Evolutionary conservation across 2,888 invertebrate species (phyloP), one percentile per base, ranked within the genome.

Genomic region (Hypena proboscidalis): DNA sequence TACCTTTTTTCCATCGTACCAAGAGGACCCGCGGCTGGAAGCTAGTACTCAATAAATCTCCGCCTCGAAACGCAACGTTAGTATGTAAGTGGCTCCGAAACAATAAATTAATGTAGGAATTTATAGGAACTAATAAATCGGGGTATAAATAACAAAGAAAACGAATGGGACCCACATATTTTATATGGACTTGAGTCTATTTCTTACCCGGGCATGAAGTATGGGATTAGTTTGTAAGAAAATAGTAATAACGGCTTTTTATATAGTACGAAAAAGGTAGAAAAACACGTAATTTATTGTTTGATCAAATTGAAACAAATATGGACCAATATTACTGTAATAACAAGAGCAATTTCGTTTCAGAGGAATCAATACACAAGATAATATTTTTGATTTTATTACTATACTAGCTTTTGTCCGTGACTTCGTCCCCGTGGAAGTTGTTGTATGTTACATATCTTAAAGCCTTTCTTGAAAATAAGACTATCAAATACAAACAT

Each of bases 91-190:
- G 13, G 5, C 19, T 38, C n/a, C 29, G 29, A 22, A 32, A 21
- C 41, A 21, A 44, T 41, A 48, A 33, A 40, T 48, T 38, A 38
- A 8, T 40, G 27, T 21, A 4, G 21, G 15, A 39, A 38, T 39
- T 42, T 36, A 20, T 37, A 38, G 32, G 32, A 57, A 46, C 38
- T 19, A 39, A 62, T 54, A 50, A 45, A 63, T 48, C 38, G 30
- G 20, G 45, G 36, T 39, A 60, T 60, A 60, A 60, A 60, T 58
- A 55, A 60, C 48, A 41, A 41, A 49, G 47, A 34, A 55, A 55
- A 55, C 43, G 41, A 63, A 55, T 63, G 38, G 41, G 17, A 38
- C 41, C 46, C 45, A 41, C 51, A 63, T 63, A 59, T 51, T 58
- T 60, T 60, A 51, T 63, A 33, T 40, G 29, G 41, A 39, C 31